Evolutionary conservation across 2,797 vertebrate genomes (phyloP).

Genomic region (Lemur catta): DNA sequence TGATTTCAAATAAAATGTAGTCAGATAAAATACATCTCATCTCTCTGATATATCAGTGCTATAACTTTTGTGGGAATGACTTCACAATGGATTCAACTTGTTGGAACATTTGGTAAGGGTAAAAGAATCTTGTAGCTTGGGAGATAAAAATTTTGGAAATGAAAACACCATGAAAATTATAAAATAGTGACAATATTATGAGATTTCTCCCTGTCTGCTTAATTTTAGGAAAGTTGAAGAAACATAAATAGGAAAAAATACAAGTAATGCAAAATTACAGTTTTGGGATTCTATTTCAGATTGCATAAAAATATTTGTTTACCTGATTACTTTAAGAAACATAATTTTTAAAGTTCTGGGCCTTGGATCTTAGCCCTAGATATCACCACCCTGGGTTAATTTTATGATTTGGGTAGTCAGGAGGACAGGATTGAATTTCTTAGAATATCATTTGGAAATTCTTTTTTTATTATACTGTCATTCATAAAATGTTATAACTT

Average conservation of each 20-base stretch:
- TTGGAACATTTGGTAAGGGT: not conserved
- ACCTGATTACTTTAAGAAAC: not conserved
- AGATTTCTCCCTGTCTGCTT: not conserved
- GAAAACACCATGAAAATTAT: not conserved
- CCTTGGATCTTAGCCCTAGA: not conserved
- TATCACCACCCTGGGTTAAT: not conserved
- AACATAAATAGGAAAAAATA: not conserved
- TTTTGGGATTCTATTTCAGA: not conserved
- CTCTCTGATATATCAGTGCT: not conserved
- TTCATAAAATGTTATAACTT: constrained; percentile 3
- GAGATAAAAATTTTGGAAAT: constrained; percentile 1
- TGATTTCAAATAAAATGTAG: not conserved
- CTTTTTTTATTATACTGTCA: not conserved
- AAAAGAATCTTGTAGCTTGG: not conserved
- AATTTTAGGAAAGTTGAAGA: not conserved
- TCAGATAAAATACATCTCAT: not conserved
- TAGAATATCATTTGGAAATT: constrained; percentile 1
- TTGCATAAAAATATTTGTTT: not conserved
- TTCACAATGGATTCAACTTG: not conserved
- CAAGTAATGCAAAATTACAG: not conserved
- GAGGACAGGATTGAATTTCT: not conserved
- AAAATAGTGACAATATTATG: not conserved
- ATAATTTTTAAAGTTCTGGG: not conserved
- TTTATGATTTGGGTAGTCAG: not conserved
- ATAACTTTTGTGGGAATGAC: not conserved